These are phyloP conservation scores for Phrynocephalus versicolor DNA, from an alignment of 2,113 vertebrate genomes.

Conservation along the genomic window DNA sequence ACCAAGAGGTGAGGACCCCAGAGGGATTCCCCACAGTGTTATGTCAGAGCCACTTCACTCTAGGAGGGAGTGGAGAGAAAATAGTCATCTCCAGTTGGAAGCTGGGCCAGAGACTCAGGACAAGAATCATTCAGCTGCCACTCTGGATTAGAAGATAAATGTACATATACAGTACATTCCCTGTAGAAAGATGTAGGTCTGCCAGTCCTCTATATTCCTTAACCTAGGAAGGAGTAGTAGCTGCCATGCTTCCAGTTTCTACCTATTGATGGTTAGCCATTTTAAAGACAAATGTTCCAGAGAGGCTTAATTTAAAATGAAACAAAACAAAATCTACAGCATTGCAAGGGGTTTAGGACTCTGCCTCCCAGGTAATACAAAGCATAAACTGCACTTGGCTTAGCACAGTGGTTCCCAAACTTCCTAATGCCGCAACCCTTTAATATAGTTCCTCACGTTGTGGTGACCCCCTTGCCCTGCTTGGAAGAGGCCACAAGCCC, in stretches of 20 bases:
- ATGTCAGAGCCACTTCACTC: background rate
- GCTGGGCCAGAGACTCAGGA: background rate
- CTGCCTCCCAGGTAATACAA: background rate
- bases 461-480: no score
- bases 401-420: no score
- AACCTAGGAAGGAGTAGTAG: background rate
- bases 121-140: background rate
- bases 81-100: no score
- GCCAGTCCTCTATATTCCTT: no score
- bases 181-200: no score
- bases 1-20: constrained; percentile 13
- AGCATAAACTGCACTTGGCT: background rate
- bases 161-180: no score
- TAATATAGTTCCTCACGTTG: no score
- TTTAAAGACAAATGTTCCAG: background rate
- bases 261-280: background rate
- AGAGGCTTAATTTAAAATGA: background rate
- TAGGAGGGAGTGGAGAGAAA: background rate
- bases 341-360: background rate
- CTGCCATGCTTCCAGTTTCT: background rate
- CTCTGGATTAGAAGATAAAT: background rate
- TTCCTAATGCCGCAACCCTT: no score
- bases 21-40: background rate
- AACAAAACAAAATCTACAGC: background rate
- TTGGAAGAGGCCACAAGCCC: no score